Conservation (phyloP, 2,888 invertebrate species). For the Lasioglossum lativentre region DNA sequence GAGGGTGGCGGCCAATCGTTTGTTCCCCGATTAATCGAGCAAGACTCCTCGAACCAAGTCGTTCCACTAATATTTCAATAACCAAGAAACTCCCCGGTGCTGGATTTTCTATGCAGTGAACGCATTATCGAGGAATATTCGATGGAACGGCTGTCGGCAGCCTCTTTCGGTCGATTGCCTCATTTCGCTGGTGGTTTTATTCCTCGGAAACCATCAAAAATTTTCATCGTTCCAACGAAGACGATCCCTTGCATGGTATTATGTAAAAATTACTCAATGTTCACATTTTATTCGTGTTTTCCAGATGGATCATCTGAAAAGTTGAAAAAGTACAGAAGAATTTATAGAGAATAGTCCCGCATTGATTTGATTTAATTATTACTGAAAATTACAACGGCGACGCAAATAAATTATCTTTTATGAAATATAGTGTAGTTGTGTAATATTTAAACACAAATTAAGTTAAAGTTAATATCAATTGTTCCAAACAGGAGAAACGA, state of each 20-base stretch:
- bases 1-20: slow-evolving; percentile 70
- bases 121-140: slow-evolving; percentile 34
- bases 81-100: slow-evolving; percentile 58
- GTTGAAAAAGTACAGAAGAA: not conserved
- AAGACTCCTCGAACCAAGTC: slow-evolving; percentile 56
- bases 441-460: no score
- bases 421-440: no score
- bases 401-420: no score
- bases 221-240: not conserved
- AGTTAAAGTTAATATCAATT: not conserved
- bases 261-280: slow-evolving; percentile 19
- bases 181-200: slow-evolving; percentile 11
- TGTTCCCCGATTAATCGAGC: slow-evolving; percentile 66
- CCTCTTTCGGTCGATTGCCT: slow-evolving; percentile 31
- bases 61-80: slow-evolving; percentile 69
- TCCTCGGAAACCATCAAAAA: not conserved
- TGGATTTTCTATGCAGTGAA: slow-evolving; percentile 26
- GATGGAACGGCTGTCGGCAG: slow-evolving; percentile 26
- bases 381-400: no score
- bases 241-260: slow-evolving; percentile 14
- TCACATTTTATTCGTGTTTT: not conserved
- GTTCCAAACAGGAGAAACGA: not conserved
- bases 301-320: not conserved
- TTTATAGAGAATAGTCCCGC: no score
- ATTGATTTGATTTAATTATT: no score